Percentiles rank a stretch among this genome's conserved stretches.
These are phyloP conservation scores for Macaca fascicularis DNA, from an alignment of 2,113 vertebrate genomes.

Conservation along the genomic window T2T-MFA8v1.1 NC_088380.1:142667501-142668000, in stretches of 20 bases:
- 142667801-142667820: neutral
- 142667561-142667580: slow-evolving; percentile 72
- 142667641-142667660: slow-evolving; percentile 26
- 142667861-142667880: neutral
- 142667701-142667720: neutral
- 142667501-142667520: too few relatives aligned
- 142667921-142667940: neutral
- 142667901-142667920: neutral
- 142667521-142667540: neutral
- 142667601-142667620: slow-evolving; percentile 69
- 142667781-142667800: neutral
- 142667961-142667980: neutral
- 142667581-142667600: slow-evolving; percentile 78
- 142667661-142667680: slow-evolving; percentile 49
- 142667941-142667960: neutral
- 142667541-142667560: slow-evolving; percentile 36
- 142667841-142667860: slow-evolving; percentile 22
- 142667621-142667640: slow-evolving; percentile 53
- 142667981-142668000: neutral
- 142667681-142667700: neutral
- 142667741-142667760: neutral
- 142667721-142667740: neutral
- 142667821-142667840: slow-evolving; percentile 43
- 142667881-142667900: neutral
- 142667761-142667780: neutral